Conservation (phyloP, 1,140 invertebrate genomes). For the Lepidurus packardi region DNA sequence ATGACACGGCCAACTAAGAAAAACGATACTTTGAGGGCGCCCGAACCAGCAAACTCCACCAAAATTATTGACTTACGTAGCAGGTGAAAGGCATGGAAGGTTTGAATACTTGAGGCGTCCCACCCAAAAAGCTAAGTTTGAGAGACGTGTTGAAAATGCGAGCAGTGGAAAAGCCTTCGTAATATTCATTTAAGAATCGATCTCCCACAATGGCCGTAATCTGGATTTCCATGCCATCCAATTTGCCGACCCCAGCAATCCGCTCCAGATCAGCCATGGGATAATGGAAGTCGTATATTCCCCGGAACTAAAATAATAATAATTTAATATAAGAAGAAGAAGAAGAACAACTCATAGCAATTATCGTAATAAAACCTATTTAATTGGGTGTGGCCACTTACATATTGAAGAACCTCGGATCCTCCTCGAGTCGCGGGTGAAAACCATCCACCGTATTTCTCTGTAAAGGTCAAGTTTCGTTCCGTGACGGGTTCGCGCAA, state of each 20-base stretch:
- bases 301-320: constrained; percentile 64
- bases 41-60: neutral
- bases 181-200: constrained; percentile 75
- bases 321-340: constrained; percentile 24
- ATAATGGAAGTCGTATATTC: constrained; percentile 76
- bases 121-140: constrained; percentile 75
- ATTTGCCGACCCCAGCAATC: constrained; percentile 50
- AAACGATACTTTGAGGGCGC: constrained; percentile 34
- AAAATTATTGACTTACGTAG: constrained; percentile 56
- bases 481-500: constrained; percentile 30
- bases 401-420: constrained; percentile 32
- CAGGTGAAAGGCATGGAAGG: constrained; percentile 78
- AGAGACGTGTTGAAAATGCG: constrained; percentile 80
- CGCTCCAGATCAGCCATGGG: constrained; percentile 69
- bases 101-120: constrained; percentile 86
- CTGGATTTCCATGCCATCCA: constrained; percentile 76
- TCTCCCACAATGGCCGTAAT: constrained; percentile 84
- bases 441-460: constrained; percentile 29
- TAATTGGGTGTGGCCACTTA: neutral
- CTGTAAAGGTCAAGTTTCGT: constrained; percentile 33
- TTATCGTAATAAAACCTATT: neutral
- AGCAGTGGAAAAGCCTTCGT: constrained; percentile 75
- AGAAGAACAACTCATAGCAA: neutral
- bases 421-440: constrained; percentile 27
- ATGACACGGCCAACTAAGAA: constrained; percentile 63